Evolutionary conservation across 2,113 vertebrate species (phyloP), one percentile per base, ranked within the genome.

Genomic region (Pygoscelis adeliae): DNA sequence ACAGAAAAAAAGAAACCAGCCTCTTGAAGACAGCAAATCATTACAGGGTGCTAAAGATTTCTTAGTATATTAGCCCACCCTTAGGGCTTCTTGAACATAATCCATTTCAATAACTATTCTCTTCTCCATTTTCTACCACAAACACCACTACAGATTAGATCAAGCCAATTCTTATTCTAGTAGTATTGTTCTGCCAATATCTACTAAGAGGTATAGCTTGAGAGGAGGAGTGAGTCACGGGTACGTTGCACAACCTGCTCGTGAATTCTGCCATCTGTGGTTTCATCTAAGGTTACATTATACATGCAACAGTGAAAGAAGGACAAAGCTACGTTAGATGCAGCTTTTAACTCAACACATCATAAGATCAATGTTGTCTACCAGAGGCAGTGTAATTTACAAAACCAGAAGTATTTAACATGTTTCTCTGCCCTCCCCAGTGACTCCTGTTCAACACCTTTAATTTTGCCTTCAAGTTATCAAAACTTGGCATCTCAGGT

Each of bases 141-240:
- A 96, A 83, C 50, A 96, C 91, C 76, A 74, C 26, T 97, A 72
- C 58, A 93, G 85, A 97, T 96, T 89, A 97, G 87, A 95, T 97
- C 86, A 74, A 89, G 70, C 65, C 95, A 94, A 89, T 97, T 98
- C 90, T 97, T 96, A 98, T 92, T 90, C 93, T 97, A 93, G 93
- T 42, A 80, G 58, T 47, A 90, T 76, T 78, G 82, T 86, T 87
- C 81, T 96, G 83, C 85, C 96, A 95, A 95, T 87, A 97, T 63
- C 38, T 59, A 93, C 93, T 91, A 93, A 71, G 72, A 55, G 36
- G 50, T 25, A 49, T 83, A 95, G 62, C n/a, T 96, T 96, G 52
- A 94, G 53, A 91, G 42, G 25, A 89, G 15, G 19, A 69, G 14
- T 0, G 0, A 92, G 19, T 63, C 38, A 49, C 19, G 76, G 65